Conservation (phyloP, 2,797 vertebrate genomes). For the Carapus acus region DNA sequence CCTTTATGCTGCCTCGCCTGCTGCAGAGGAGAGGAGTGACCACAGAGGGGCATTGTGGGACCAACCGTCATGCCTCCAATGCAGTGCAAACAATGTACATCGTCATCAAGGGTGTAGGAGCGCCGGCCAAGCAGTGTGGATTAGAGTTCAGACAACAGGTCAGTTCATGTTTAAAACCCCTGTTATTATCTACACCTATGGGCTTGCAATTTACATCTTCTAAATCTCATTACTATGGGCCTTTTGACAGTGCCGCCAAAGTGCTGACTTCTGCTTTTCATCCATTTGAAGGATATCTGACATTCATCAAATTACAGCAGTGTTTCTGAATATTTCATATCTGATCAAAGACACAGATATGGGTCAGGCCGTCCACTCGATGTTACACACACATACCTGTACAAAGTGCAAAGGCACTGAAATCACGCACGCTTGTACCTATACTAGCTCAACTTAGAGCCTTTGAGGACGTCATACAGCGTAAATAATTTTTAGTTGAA, state of each 20-base stretch:
- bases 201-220: constrained; percentile 70
- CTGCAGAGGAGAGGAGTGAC: constrained; percentile 77
- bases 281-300: constrained; percentile 83
- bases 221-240: constrained; percentile 75
- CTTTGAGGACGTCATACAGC: constrained; percentile 29
- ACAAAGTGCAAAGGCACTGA: background rate
- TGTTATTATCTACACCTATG: constrained; percentile 32
- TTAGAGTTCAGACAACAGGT: constrained; percentile 89
- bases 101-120: constrained; percentile 74
- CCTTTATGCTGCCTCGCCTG: constrained; percentile 61
- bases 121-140: constrained; percentile 77
- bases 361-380: constrained; percentile 11
- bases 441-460: no score
- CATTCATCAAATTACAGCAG: constrained; percentile 91
- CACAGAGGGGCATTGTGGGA: constrained; percentile 92
- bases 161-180: constrained; percentile 79
- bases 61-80: constrained; percentile 78
- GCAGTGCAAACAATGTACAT: constrained; percentile 75
- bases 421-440: no score
- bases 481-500: constrained; percentile 23
- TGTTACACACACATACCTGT: constrained; percentile 10
- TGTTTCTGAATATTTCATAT: constrained; percentile 89
- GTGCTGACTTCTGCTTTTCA: constrained; percentile 87
- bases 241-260: constrained; percentile 81
- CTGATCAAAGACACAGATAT: constrained; percentile 74